phyloP scores from a whole-genome alignment of 2,113 vertebrate genomes.

The Paradoxurus hermaphroditus region DNA sequence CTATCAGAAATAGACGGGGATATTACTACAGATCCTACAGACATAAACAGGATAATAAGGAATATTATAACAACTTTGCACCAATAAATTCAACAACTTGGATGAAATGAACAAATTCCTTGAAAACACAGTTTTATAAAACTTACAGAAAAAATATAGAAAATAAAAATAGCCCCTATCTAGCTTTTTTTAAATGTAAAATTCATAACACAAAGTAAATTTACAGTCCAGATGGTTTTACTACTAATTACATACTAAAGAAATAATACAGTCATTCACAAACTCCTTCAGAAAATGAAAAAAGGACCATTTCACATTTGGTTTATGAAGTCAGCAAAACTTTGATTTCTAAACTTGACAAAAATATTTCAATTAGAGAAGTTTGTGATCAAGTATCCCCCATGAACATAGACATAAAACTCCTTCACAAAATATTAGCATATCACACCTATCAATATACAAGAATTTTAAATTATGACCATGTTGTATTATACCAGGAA shows the following conservation, averaged over 20 bases:
- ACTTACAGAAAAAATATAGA: background rate
- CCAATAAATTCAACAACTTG: background rate
- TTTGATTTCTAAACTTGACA: background rate
- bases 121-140: conserved; percentile 30
- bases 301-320: background rate
- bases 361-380: background rate
- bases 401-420: background rate
- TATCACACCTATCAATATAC: background rate
- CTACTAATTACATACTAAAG: background rate
- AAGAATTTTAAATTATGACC: background rate
- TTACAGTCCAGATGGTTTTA: background rate
- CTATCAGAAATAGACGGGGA: background rate
- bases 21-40: background rate
- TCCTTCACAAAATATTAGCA: background rate
- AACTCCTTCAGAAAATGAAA: background rate
- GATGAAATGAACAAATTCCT: background rate
- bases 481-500: background rate
- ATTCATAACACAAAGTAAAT: background rate
- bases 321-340: background rate
- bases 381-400: background rate
- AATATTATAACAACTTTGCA: background rate
- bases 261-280: background rate
- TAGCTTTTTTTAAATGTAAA: background rate
- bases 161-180: background rate
- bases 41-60: background rate